Percentiles rank a stretch among this genome's conserved stretches.
Conservation (phyloP, 2,888 invertebrate species). For the Epirrhoe tristata region DNA sequence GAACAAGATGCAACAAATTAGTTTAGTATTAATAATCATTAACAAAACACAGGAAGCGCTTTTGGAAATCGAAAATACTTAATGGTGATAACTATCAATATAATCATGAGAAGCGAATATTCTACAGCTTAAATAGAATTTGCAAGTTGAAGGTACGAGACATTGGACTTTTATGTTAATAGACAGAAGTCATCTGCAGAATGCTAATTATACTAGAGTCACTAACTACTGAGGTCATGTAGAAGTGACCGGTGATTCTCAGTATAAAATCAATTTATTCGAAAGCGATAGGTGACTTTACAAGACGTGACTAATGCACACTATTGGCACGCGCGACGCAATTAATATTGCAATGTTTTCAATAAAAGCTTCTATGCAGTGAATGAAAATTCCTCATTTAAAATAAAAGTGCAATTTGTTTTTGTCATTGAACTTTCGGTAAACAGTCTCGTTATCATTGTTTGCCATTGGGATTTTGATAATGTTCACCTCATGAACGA, state of each 20-base stretch:
- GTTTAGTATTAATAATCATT: not conserved
- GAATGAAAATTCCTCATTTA: constrained; percentile 37
- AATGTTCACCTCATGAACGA: not conserved
- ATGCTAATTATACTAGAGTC: not conserved
- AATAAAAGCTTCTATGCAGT: constrained; percentile 31
- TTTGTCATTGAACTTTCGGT: constrained; percentile 29
- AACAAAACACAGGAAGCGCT: no score
- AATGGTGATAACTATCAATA: not conserved
- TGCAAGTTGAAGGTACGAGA: not conserved
- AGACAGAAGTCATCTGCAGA: not conserved
- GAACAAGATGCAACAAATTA: not conserved
- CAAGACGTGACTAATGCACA: constrained; percentile 21
- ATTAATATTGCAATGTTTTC: constrained; percentile 29
- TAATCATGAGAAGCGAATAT: not conserved
- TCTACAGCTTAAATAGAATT: not conserved
- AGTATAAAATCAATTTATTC: constrained; percentile 10
- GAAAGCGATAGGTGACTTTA: constrained; percentile 6
- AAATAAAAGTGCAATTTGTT: constrained; percentile 32
- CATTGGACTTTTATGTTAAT: not conserved
- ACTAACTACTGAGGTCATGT: constrained; percentile 5
- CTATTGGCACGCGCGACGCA: constrained; percentile 32
- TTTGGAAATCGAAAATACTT: not conserved
- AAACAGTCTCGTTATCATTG: constrained; percentile 27
- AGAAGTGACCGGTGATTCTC: constrained; percentile 13
- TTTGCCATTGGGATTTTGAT: constrained; percentile 23